Evolutionary conservation across 2,888 invertebrate genomes (phyloP), one percentile per base, ranked within the genome.

Genomic region (Panzeria rudis): DNA sequence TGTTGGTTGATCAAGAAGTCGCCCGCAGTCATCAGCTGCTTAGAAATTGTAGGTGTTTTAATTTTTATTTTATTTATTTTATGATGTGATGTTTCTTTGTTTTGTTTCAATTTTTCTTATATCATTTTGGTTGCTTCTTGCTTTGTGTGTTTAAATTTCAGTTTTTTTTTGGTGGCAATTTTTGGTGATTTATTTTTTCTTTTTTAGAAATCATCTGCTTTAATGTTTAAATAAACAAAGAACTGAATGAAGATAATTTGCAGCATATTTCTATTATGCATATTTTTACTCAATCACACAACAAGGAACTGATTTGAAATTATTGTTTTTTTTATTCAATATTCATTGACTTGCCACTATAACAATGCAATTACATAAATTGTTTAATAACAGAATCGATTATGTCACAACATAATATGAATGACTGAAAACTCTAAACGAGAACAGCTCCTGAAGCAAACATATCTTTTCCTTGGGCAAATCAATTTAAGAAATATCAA

Each of bases 31-130:
- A 86, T 84, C 86, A 82, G 79, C 79, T 88, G 72, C 84, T 87
- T 35, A 79, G 86, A 77, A 87, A 87, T 86, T 83, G 88, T 88
- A 87, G 86, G 88, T 88, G 77, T 80, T 69, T 64, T 23, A 79
- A 84, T 20, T 69, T 54, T 64, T 20, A 32, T 47, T 8, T 13
- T 52, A 38, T 13, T 11, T 32, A 15, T 41, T 44, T 41, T 41
- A 11, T 62, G 29, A 15, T 82, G n/a, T 82, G 7, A 1, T 52
- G 41, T 38, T 41, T 32, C 11, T 72, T 35, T 64, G 32, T 32
- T 17, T 72, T 68, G 59, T 72, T 69, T 47, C 54, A 50, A 66
- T 66, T 50, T n/a, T 0, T 52, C 13, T 68, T 75, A n/a, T 68
- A 52, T 62, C 38, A 69, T 61, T 32, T 44, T 52, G 66, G 35